A percentile compares a stretch with the other conserved stretches of the same genome.
Evolutionary conservation across 2,888 invertebrate species (phyloP).

Genomic region (Diplazon laetatorius): DNA sequence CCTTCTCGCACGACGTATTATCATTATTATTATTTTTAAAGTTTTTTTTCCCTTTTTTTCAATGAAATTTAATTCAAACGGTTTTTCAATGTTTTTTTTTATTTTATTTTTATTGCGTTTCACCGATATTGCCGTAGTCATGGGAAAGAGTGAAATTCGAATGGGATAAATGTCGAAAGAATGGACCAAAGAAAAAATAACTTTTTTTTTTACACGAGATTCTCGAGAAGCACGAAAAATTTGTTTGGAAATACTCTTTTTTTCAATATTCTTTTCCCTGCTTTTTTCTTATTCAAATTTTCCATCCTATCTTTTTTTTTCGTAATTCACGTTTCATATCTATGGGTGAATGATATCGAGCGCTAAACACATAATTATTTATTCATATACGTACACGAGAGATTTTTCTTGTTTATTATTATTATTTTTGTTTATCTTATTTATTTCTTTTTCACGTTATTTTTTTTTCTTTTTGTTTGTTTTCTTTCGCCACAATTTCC

Average conservation of each 20-base stretch:
- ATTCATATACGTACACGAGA: conserved; percentile 58
- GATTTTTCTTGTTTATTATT: conserved; percentile 29
- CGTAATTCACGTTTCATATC: conserved; percentile 32
- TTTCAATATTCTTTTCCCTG: neutral
- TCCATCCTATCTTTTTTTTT: conserved; percentile 24
- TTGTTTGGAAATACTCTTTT: neutral
- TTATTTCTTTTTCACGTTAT: conserved; percentile 38
- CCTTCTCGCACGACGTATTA: conserved; percentile 56
- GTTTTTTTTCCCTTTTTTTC: conserved; percentile 18
- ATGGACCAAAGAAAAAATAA: neutral
- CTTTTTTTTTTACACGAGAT: conserved; percentile 47
- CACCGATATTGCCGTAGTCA: conserved; percentile 65
- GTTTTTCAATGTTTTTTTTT: no score
- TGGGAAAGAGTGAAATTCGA: conserved; percentile 52
- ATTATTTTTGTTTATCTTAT: conserved; percentile 25
- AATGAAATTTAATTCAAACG: neutral
- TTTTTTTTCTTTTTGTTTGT: conserved; percentile 32
- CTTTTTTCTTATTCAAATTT: neutral
- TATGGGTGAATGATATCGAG: conserved; percentile 60
- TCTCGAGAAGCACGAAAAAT: conserved; percentile 34
- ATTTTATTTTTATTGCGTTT: conserved; percentile 65
- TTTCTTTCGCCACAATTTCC: conserved; percentile 50
- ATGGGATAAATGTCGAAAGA: conserved; percentile 40
- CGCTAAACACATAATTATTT: conserved; percentile 62
- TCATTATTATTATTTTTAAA: conserved; percentile 8